Percentiles rank a stretch among this genome's conserved stretches.
These are phyloP conservation scores for Diabrotica virgifera DNA, from an alignment of 1,140 invertebrate genomes.

Conservation along the genomic window DNA sequence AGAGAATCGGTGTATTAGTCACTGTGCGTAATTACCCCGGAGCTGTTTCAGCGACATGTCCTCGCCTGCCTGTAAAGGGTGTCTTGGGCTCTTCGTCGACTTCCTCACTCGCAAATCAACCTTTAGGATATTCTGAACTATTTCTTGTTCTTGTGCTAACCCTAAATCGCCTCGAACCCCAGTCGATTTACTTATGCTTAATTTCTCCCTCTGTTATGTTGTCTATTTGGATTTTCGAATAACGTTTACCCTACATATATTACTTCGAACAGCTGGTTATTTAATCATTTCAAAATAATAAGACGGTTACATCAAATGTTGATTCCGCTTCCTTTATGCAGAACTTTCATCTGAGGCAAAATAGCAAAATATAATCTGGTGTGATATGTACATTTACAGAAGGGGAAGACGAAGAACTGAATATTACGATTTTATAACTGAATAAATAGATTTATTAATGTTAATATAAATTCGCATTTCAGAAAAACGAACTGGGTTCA, in stretches of 20 bases:
- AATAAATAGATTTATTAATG: too few species aligned
- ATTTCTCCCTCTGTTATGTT: constrained; percentile 19
- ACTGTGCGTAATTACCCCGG: constrained; percentile 47
- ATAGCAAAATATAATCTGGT: too few species aligned
- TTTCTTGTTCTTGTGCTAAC: constrained; percentile 11
- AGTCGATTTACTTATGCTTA: constrained; percentile 17
- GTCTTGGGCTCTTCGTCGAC: constrained; percentile 30
- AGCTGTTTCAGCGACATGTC: constrained; percentile 46
- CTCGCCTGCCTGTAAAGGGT: constrained; percentile 43
- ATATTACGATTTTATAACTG: too few species aligned
- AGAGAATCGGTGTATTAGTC: constrained; percentile 40
- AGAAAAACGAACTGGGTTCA: too few species aligned
- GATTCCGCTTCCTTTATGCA: neutral
- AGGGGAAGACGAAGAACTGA: too few species aligned
- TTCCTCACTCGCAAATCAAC: constrained; percentile 30
- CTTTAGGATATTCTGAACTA: constrained; percentile 31
- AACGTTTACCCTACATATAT: constrained; percentile 1
- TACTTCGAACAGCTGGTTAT: neutral
- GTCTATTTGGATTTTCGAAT: constrained; percentile 18
- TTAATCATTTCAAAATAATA: neutral
- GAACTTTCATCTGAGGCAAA: too few species aligned
- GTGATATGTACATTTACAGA: too few species aligned
- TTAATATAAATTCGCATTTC: too few species aligned
- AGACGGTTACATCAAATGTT: neutral
- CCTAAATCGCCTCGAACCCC: constrained; percentile 5